Evolutionary conservation across 2,113 vertebrate species (phyloP).

Genomic region (Laterallus jamaicensis): DNA sequence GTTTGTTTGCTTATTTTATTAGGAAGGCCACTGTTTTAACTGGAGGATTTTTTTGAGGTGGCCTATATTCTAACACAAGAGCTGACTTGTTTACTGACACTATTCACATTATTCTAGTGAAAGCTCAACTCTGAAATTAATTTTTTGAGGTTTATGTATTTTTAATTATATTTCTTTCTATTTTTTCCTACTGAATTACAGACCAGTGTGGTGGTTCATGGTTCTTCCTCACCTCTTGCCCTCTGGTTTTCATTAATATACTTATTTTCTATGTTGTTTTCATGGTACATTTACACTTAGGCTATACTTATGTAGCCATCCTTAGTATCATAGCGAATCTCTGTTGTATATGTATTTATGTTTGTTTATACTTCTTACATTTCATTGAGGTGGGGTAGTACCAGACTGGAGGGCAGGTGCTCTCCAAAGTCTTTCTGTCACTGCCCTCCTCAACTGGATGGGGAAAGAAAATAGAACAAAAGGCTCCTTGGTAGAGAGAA

Average conservation of each 20-base stretch:
- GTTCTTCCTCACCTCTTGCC: no score
- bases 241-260: neutral
- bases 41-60: neutral
- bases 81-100: neutral
- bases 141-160: neutral
- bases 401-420: no score
- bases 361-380: neutral
- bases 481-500: no score
- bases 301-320: neutral
- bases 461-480: no score
- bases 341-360: neutral
- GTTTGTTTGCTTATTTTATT: neutral
- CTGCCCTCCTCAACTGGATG: no score
- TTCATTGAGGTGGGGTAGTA: neutral
- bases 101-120: neutral
- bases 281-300: neutral
- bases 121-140: neutral
- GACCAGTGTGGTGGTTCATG: neutral
- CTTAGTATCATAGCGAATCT: neutral
- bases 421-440: no score
- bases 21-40: neutral
- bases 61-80: neutral
- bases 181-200: neutral
- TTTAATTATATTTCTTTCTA: neutral
- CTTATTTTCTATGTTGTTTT: neutral